phyloP scores from a whole-genome alignment of 2,888 invertebrate genomes.

The Patella depressa region DNA sequence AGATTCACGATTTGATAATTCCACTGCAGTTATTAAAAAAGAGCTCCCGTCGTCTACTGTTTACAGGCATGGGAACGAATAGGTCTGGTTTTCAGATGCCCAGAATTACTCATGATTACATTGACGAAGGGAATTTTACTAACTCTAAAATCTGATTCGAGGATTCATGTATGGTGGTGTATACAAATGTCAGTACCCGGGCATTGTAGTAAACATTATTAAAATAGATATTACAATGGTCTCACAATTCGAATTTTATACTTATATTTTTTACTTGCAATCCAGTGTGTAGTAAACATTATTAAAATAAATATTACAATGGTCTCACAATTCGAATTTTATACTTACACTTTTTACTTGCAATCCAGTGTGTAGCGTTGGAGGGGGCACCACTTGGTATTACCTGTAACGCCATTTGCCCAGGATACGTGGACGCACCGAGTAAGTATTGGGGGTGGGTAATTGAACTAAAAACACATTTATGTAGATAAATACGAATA shows the following conservation, averaged over 20 bases:
- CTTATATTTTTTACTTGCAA: conserved; percentile 1
- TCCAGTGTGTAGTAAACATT: conserved; percentile 45
- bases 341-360: not conserved
- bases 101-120: too few relatives aligned
- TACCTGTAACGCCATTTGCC: conserved; percentile 67
- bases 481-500: too few relatives aligned
- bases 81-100: too few relatives aligned
- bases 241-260: not conserved
- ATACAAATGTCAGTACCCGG: not conserved
- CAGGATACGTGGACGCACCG: conserved; percentile 63
- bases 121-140: too few relatives aligned
- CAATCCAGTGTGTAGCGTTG: conserved; percentile 58
- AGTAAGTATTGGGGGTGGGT: conserved; percentile 38
- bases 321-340: not conserved
- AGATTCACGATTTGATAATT: too few relatives aligned
- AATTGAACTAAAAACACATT: too few relatives aligned
- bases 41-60: too few relatives aligned
- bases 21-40: too few relatives aligned
- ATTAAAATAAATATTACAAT: too few relatives aligned
- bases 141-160: too few relatives aligned
- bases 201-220: conserved; percentile 24
- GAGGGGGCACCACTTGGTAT: conserved; percentile 62
- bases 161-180: not conserved
- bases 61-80: too few relatives aligned
- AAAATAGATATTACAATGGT: too few relatives aligned